Percentiles rank a stretch among this genome's conserved stretches.
These are phyloP conservation scores for Riptortus pedestris DNA, from an alignment of 1,140 invertebrate species.

Conservation along the genomic window DNA sequence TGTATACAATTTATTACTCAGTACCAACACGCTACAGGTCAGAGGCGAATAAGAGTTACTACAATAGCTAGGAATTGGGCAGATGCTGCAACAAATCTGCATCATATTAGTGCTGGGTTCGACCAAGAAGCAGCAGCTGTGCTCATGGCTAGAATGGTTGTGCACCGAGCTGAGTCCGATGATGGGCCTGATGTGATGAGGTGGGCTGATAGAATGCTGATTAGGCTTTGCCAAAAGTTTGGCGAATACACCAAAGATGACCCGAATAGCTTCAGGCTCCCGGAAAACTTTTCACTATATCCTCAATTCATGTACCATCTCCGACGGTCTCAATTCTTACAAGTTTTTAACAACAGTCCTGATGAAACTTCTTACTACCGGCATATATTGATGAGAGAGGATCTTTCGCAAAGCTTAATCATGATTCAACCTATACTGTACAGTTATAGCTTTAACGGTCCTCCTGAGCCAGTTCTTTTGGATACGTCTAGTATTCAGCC, in stretches of 20 bases:
- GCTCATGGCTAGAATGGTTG: conserved; percentile 91
- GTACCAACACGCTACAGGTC: conserved; percentile 95
- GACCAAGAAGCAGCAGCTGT: conserved; percentile 97
- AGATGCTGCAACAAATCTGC: conserved; percentile 65
- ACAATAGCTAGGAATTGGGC: conserved; percentile 92
- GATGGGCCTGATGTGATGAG: conserved; percentile 93
- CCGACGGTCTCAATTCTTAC: conserved; percentile 93
- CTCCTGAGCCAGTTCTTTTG: conserved; percentile 91
- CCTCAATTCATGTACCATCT: conserved; percentile 99
- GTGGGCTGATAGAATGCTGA: conserved; percentile 97
- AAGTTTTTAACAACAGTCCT: conserved; percentile 99
- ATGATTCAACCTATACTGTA: conserved; percentile 99
- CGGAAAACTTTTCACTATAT: conserved; percentile 94
- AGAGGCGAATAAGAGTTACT: conserved; percentile 88
- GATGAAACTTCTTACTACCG: conserved; percentile 99
- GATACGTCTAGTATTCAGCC: conserved; percentile 96
- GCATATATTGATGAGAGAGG: conserved; percentile 94
- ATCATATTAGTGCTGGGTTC: conserved; percentile 83
- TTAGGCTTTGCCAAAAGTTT: conserved; percentile 97
- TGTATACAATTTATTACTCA: conserved; percentile 98
- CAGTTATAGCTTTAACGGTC: conserved; percentile 95
- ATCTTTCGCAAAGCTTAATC: conserved; percentile 91
- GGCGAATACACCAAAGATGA: conserved; percentile 97
- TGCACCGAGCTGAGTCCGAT: conserved; percentile 90
- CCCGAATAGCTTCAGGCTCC: conserved; percentile 87